phyloP scores from a whole-genome alignment of 2,797 vertebrate species.

The Spinus pinus region DNA sequence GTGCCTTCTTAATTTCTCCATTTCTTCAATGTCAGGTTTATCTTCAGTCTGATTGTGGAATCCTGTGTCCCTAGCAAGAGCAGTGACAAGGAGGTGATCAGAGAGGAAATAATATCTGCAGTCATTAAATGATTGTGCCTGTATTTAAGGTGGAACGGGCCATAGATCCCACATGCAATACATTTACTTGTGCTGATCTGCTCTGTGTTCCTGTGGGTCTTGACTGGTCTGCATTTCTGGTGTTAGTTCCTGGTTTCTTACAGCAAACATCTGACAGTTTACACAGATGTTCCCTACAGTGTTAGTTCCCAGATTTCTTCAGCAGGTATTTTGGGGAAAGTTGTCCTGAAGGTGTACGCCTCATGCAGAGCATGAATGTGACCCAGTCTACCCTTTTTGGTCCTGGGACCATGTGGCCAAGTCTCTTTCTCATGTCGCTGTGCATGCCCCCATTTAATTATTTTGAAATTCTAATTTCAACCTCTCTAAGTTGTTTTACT shows the following conservation, averaged over 20 bases:
- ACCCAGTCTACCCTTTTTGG: neutral
- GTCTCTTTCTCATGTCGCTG: fast-evolving
- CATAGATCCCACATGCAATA: neutral
- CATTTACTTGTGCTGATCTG: neutral
- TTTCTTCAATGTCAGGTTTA: neutral
- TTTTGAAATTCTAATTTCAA: neutral
- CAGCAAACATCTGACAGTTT: neutral
- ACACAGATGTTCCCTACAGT: neutral
- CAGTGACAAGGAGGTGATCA: neutral
- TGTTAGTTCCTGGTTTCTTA: neutral
- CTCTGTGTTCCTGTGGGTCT: neutral
- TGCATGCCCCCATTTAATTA: neutral
- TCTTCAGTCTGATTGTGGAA: neutral
- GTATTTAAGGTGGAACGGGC: neutral
- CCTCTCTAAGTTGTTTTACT: neutral
- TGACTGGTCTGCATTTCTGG: neutral
- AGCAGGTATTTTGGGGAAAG: neutral
- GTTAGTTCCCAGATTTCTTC: neutral
- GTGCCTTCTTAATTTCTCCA: neutral
- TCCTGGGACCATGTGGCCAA: fast-evolving
- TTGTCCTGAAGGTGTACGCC: neutral
- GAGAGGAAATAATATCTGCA: neutral
- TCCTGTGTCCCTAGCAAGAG: neutral
- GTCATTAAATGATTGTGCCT: neutral
- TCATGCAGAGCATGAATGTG: fast-evolving